phyloP scores from a whole-genome alignment of 2,888 invertebrate genomes.

The Apamea epomidion region DNA sequence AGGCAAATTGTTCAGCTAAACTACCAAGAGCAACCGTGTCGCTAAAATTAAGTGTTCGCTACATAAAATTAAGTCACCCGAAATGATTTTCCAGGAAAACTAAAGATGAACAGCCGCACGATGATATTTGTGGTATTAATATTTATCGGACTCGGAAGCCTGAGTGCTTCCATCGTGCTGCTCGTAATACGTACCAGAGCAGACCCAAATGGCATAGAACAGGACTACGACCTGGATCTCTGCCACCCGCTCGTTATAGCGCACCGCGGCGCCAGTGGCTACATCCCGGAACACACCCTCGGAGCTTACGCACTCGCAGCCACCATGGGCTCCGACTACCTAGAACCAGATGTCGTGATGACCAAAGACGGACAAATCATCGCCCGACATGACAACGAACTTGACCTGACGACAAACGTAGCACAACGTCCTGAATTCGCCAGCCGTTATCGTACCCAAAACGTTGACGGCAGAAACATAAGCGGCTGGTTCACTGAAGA shows the following conservation, averaged over 20 bases:
- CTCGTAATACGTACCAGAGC: conserved; percentile 56
- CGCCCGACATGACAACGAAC: conserved; percentile 85
- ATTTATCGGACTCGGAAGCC: conserved; percentile 45
- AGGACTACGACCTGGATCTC: conserved; percentile 72
- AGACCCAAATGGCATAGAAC: conserved; percentile 47
- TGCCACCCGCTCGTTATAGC: conserved; percentile 83
- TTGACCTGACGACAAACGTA: conserved; percentile 82
- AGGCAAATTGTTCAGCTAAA: neutral
- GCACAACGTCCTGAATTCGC: conserved; percentile 80
- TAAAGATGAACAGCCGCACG: conserved; percentile 49
- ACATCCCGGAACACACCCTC: conserved; percentile 86
- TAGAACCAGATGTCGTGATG: conserved; percentile 87
- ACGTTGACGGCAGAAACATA: conserved; percentile 76
- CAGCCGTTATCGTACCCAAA: conserved; percentile 79
- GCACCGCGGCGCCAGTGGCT: conserved; percentile 86
- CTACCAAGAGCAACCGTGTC: neutral
- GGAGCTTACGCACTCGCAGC: conserved; percentile 86
- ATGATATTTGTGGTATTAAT: conserved; percentile 37
- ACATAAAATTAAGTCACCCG: neutral
- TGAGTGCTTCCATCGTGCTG: conserved; percentile 66
- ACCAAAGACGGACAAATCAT: conserved; percentile 84
- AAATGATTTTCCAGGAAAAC: conserved; percentile 37
- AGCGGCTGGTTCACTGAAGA: conserved; percentile 87
- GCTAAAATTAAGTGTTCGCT: neutral
- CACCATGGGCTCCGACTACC: conserved; percentile 85